Base-by-base conservation (phyloP, 2,113 vertebrate species). In the Cyprinodon variegatus region DNA sequence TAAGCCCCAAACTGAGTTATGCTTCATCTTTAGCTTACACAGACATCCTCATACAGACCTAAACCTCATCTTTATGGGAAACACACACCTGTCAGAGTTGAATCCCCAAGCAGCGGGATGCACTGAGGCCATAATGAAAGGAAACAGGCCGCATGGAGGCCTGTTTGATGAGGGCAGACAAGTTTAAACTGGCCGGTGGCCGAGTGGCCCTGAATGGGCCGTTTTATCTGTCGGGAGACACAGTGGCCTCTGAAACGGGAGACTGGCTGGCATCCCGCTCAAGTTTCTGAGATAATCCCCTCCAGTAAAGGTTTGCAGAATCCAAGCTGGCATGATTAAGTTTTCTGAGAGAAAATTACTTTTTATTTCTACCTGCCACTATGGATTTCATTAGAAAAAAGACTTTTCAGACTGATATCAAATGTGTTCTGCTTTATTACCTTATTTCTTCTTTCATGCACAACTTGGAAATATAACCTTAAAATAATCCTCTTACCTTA, bases 111-210 rank as follows among this genome's bases (percentile, higher is more conserved):
- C 63, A 12, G 39, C 36, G 48, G 36, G n/a, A 41, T 61, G 73
- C 74, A 48, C 38, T 17, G 39, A 60, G 67, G 63, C 39, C 29
- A 40, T 81, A 75, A 84, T 75, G 70, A 88, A 72, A 78, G 72
- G 68, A 86, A 83, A 76, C 83, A 67, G 74, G 69, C 78, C 77
- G 72, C 68, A 66, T n/a, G 61, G 76, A 64, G 76, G 69, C 45
- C 73, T 41, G 76, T 64, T 79, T 77, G 75, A 93, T 78, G 92
- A 87, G 87, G 84, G 82, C 86, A 85, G 85, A 86, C 91, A 87
- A 78, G 86, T 86, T 92, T 68, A 76, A 71, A 66, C 74, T 86
- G 92, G 89, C 88, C 82, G 67, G 87, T 76, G 78, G 86, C 77
- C 62, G 29, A 89, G 62, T 17, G 7, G 6, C 66, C 69, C 45